phyloP scores from a whole-genome alignment of 2,888 invertebrate species.

The Pristionchus japonicus region DNA sequence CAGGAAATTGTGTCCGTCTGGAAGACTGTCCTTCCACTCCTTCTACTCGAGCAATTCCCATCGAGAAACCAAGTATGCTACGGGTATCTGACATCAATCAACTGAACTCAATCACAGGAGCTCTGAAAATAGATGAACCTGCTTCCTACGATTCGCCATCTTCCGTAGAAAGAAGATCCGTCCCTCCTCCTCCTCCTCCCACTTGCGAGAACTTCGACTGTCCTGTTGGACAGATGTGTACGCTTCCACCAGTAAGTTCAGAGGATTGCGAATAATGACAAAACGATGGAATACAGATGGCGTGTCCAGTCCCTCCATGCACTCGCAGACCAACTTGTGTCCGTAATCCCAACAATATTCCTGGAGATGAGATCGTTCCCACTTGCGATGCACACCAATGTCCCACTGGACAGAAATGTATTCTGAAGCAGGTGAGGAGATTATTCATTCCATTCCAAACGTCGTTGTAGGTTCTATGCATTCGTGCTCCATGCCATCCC shows the following conservation, averaged over 20 bases:
- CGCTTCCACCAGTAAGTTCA: not conserved
- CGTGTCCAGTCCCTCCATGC: not conserved
- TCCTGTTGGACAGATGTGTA: not conserved
- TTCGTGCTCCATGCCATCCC: slow-evolving; percentile 42
- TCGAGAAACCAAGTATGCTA: not conserved
- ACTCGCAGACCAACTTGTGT: not conserved
- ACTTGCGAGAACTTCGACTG: not conserved
- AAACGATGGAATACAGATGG: not conserved
- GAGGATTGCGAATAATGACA: not conserved
- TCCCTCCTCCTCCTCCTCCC: not conserved
- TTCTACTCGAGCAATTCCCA: not conserved
- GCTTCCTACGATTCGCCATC: not conserved
- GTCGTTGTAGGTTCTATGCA: slow-evolving; percentile 17
- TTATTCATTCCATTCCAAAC: not conserved
- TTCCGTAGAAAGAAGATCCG: not conserved
- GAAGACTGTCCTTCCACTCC: not conserved
- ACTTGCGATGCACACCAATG: not conserved
- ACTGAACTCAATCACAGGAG: not conserved
- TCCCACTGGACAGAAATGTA: not conserved
- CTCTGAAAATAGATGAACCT: not conserved
- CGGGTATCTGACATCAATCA: not conserved
- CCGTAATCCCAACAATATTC: not conserved
- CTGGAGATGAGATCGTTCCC: slow-evolving; percentile 21
- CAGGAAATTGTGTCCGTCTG: not conserved
- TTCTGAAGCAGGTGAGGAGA: not conserved